Evolutionary conservation across 2,888 invertebrate genomes (phyloP).

Genomic region (Spodoptera exigua): DNA sequence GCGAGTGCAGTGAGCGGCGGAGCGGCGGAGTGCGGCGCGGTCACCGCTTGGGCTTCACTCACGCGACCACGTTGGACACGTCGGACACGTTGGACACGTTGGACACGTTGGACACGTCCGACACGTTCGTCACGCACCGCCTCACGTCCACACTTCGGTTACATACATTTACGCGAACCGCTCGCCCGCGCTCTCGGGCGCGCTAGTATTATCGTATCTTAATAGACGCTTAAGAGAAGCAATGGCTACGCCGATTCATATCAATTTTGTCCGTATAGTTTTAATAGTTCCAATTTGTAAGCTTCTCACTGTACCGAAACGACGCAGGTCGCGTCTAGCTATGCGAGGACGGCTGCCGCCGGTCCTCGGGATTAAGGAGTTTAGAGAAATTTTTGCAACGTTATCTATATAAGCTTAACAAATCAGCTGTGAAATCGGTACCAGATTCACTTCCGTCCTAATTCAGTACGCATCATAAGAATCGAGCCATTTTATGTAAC

Average conservation of each 20-base stretch:
- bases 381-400: conserved; percentile 85
- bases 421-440: conserved; percentile 88
- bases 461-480: conserved; percentile 88
- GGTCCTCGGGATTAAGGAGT: conserved; percentile 77
- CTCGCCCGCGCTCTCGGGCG: conserved; percentile 76
- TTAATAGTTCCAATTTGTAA: conserved; percentile 88
- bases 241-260: conserved; percentile 88
- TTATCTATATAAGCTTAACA: conserved; percentile 87
- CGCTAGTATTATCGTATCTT: conserved; percentile 84
- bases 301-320: conserved; percentile 84
- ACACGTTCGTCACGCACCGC: too few relatives aligned
- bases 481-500: conserved; percentile 90
- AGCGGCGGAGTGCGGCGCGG: conserved; percentile 64
- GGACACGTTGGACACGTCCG: too few relatives aligned
- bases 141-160: conserved; percentile 60
- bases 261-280: conserved; percentile 89
- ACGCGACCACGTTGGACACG: conserved; percentile 52
- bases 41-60: conserved; percentile 71
- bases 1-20: conserved; percentile 67
- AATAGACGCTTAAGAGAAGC: conserved; percentile 85
- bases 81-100: too few relatives aligned
- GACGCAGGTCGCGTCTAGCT: conserved; percentile 76
- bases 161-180: conserved; percentile 70
- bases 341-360: conserved; percentile 74
- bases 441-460: conserved; percentile 89